phyloP scores from a whole-genome alignment of 2,888 invertebrate genomes.

The Eupelmus urozonus region DNA sequence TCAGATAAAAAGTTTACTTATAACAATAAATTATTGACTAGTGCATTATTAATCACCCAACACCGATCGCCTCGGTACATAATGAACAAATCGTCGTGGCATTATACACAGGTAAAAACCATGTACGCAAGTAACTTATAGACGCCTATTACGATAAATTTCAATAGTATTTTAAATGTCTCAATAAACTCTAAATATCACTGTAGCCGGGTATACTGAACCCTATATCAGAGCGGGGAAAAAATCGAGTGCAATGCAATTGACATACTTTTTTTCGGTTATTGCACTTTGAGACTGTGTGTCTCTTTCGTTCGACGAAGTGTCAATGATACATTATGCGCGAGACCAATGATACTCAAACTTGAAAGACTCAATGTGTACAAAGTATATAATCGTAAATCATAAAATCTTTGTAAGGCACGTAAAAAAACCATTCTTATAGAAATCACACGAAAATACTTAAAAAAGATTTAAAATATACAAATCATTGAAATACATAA shows the following conservation, averaged over 20 bases:
- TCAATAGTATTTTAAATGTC: conserved; percentile 42
- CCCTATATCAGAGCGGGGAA: conserved; percentile 41
- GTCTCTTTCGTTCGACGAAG: conserved; percentile 35
- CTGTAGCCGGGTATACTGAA: conserved; percentile 50
- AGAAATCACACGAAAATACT: background rate
- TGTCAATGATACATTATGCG: conserved; percentile 37
- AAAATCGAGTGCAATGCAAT: conserved; percentile 58
- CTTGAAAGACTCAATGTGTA: conserved; percentile 12
- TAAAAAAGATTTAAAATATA: background rate
- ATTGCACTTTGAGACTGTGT: conserved; percentile 55
- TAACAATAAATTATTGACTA: conserved; percentile 59
- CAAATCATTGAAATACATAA: background rate
- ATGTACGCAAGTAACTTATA: conserved; percentile 46
- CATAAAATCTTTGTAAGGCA: conserved; percentile 43
- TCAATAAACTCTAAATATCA: conserved; percentile 60
- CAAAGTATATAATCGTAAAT: conserved; percentile 16
- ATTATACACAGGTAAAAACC: conserved; percentile 37
- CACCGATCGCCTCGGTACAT: conserved; percentile 30
- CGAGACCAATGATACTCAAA: conserved; percentile 50
- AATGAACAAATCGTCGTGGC: conserved; percentile 47
- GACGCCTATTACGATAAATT: conserved; percentile 55
- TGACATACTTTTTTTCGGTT: conserved; percentile 57
- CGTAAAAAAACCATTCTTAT: conserved; percentile 39
- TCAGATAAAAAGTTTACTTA: conserved; percentile 45
- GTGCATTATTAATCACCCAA: conserved; percentile 47